Conservation (phyloP, 2,113 vertebrate genomes). For the Heteronetta atricapilla region DNA sequence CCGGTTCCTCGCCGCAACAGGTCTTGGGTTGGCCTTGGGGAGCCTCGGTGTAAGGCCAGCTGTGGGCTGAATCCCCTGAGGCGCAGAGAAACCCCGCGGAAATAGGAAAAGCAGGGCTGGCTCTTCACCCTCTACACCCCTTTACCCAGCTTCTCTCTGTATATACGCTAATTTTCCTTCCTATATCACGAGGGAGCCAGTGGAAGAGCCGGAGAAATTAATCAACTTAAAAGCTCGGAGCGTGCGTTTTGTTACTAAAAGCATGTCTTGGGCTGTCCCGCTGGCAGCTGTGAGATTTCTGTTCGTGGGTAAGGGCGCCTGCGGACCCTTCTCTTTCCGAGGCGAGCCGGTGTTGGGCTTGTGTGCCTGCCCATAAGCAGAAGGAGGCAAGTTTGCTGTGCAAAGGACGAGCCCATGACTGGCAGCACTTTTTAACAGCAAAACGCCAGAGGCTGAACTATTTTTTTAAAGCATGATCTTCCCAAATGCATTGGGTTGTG, state of each 20-base stretch:
- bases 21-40: neutral
- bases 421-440: rapidly evolving
- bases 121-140: too few relatives aligned
- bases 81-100: rapidly evolving
- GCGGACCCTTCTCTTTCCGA: neutral
- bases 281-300: neutral
- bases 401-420: neutral
- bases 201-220: rapidly evolving
- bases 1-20: neutral
- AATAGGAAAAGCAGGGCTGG: too few relatives aligned
- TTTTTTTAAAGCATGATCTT: neutral
- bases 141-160: too few relatives aligned
- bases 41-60: neutral
- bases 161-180: too few relatives aligned
- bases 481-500: neutral
- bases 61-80: neutral
- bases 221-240: neutral
- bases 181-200: rapidly evolving
- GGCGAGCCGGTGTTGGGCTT: neutral
- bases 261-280: neutral
- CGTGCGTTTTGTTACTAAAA: neutral
- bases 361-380: neutral
- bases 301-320: neutral
- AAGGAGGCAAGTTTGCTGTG: neutral
- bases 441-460: neutral